phyloP scores from a whole-genome alignment of 1,140 invertebrate genomes.

The Neodiprion fabricii region DNA sequence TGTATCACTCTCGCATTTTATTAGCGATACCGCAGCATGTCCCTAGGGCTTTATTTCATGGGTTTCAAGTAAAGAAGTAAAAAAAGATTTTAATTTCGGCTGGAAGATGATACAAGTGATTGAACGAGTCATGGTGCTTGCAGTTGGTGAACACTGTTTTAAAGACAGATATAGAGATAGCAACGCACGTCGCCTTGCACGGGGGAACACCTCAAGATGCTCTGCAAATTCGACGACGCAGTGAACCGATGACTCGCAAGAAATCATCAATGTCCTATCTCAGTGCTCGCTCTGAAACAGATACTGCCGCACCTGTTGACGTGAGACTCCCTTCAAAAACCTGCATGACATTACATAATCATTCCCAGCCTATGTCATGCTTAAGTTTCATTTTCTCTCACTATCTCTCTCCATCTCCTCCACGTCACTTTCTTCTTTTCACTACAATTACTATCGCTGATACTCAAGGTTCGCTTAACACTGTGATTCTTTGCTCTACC shows the following conservation, averaged over 20 bases:
- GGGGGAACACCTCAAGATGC: constrained; percentile 60
- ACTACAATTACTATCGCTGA: not conserved
- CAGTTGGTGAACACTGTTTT: constrained; percentile 81
- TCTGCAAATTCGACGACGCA: constrained; percentile 55
- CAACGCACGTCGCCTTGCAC: constrained; percentile 67
- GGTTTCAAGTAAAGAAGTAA: constrained; percentile 19
- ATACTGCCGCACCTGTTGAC: constrained; percentile 55
- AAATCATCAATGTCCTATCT: constrained; percentile 62
- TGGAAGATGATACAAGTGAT: constrained; percentile 28
- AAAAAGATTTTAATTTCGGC: not conserved
- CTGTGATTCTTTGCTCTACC: no score
- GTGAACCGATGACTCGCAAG: constrained; percentile 58
- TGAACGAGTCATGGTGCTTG: constrained; percentile 55
- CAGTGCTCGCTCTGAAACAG: constrained; percentile 57
- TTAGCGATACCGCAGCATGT: not conserved
- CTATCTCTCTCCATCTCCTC: not conserved
- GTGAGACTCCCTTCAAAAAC: constrained; percentile 49
- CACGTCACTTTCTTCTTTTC: not conserved
- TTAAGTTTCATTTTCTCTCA: not conserved
- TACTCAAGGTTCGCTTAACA: not conserved
- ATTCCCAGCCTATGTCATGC: not conserved
- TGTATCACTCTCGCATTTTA: not conserved
- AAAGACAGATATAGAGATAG: constrained; percentile 80
- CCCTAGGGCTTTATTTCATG: not conserved
- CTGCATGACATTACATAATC: constrained; percentile 1